Evolutionary conservation across 2,888 invertebrate genomes (phyloP), one percentile per base, ranked within the genome.

Genomic region (Synanthedon formicaeformis): DNA sequence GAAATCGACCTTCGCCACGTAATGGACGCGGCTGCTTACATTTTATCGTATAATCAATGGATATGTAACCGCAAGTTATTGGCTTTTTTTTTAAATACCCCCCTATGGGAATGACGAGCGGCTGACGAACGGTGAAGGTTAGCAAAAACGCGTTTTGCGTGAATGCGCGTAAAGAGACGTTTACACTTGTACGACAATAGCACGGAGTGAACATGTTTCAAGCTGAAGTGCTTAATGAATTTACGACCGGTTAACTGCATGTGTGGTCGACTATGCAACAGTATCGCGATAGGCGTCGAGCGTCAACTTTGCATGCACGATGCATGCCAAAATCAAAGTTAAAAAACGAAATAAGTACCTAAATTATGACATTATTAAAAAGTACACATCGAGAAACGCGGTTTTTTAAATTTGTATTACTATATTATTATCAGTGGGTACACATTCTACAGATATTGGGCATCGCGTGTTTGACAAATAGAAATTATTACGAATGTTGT

Each of bases 1-100:
- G 71, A 76, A 79, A 79, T 78, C 75, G 78, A 81, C 78, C 80
- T 81, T 77, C 71, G 61, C 63, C 60, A 67, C 63, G 60, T 66
- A 66, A 71, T 64, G 60, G 61, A 58, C 56, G 58, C 54, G 56
- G 60, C 59, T 59, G 57, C 59, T 63, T 61, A 61, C 59, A 55
- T 60, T 67, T 61, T 61, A 60, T 60, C 61, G 59, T 58, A 58
- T 62, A 60, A 62, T 64, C 60, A 60, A 60, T 58, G 56, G 56
- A 56, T 54, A 52, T 51, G 54, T 53, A 55, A 56, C 57, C 54
- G 53, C 56, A 54, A 56, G 53, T 52, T 56, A 56, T 57, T 52
- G 58, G 51, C 51, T 45, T 45, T 45, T 45, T 41, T 45, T 45
- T 45, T 13, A 45, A 45, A 45, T 14, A 45, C 52, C 50, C 18